Base-by-base conservation (phyloP, 2,888 invertebrate genomes). In the Mycalesis mineus region DNA sequence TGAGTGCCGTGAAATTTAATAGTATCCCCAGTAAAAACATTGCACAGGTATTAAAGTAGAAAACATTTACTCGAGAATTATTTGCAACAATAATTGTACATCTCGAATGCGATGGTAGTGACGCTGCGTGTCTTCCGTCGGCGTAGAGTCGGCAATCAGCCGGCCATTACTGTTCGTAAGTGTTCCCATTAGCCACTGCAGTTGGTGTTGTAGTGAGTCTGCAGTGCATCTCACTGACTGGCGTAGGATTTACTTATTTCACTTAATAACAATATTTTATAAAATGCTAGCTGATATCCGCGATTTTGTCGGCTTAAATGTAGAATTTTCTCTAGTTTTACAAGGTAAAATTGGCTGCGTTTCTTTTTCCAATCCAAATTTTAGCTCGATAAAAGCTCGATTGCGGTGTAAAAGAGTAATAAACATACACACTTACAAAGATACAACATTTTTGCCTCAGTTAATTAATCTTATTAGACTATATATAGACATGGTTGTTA, bases 131-230 rank as follows among this genome's bases (percentile, higher is more conserved):
- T 66, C 71, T 76, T 69, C 56, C 54, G 62, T 58, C 56, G 69
- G 70, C 67, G 65, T 67, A 72, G 68, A 77, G 69, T 73, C 75
- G 68, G 75, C 73, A 82, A 83, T 83, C 82, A 80, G 69, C 66
- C 73, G 68, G 77, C 78, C 67, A 83, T 84, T 83, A 81, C 72
- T 69, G 70, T 60, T 68, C 71, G 75, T 80, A 82, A 84, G 77
- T 78, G 80, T 73, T 81, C 79, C 80, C 77, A 82, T 82, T 85
- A 80, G 68, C 74, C 68, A 69, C 72, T 55, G 68, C 68, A 60
- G 66, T 77, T 71, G 73, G 69, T 71, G 71, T 68, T 68, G 60
- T 65, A 72, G 73, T 77, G 72, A 49, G 36, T 28, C 39, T 50
- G 39, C 39, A 50, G 28, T 39, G 36, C 11, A 50, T 22, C n/a